phyloP scores from a whole-genome alignment of 1,140 invertebrate species.

The Aphelenchoides besseyi region DNA sequence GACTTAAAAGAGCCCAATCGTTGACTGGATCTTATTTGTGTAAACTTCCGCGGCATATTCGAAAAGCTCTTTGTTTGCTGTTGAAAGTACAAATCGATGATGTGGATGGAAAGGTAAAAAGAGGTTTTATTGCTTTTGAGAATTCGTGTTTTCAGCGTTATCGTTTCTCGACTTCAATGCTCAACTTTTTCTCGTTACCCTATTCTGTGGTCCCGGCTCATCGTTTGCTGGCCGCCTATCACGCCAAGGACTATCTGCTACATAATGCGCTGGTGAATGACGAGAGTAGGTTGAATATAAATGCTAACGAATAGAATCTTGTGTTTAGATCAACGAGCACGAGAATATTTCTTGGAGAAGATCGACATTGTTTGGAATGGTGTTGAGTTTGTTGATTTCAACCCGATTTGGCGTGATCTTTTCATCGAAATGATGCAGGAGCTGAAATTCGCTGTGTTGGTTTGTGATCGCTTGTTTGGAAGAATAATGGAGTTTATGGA shows the following conservation, averaged over 20 bases:
- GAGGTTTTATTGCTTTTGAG: background rate
- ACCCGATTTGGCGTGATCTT: constrained; percentile 34
- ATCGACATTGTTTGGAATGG: constrained; percentile 30
- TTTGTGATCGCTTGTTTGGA: constrained; percentile 38
- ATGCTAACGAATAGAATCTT: background rate
- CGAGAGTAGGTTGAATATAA: too few species aligned
- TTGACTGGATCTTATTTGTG: constrained; percentile 20
- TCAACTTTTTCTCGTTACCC: constrained; percentile 16
- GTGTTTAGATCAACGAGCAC: constrained; percentile 22
- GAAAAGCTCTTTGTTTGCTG: constrained; percentile 1
- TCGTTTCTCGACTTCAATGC: constrained; percentile 17
- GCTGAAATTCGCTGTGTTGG: constrained; percentile 24
- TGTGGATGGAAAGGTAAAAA: constrained; percentile 18
- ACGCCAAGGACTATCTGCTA: background rate
- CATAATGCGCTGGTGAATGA: constrained; percentile 8
- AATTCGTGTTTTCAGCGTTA: constrained; percentile 6
- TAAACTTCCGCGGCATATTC: constrained; percentile 27
- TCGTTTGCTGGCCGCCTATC: background rate
- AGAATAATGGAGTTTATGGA: constrained; percentile 30
- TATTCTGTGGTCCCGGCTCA: constrained; percentile 25
- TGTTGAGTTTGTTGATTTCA: constrained; percentile 34
- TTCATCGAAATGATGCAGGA: constrained; percentile 41
- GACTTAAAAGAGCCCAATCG: constrained; percentile 26
- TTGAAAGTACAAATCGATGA: background rate
- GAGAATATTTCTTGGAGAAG: constrained; percentile 28